Conservation (phyloP, 2,797 vertebrate species). For the Triplophysa bombifrons region DNA sequence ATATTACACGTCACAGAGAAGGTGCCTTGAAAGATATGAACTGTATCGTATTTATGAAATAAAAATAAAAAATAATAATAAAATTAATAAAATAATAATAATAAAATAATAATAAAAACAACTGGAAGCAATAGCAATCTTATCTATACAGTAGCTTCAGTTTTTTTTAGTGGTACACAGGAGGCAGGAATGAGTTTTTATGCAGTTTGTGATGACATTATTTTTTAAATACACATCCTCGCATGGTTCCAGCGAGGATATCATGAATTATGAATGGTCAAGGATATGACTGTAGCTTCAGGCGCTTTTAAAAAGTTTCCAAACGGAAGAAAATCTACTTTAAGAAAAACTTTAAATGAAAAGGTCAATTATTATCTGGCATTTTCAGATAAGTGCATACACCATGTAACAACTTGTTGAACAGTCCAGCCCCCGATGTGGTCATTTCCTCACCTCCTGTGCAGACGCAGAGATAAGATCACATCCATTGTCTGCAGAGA, state of each 20-base stretch:
- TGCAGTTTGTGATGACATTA: slow-evolving; percentile 16
- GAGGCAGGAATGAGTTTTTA: slow-evolving; percentile 50
- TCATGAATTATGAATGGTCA: slow-evolving; percentile 16
- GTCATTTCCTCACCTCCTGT: slow-evolving; percentile 56
- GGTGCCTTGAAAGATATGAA: no score
- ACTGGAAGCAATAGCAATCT: not conserved
- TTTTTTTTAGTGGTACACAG: slow-evolving; percentile 58
- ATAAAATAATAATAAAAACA: no score
- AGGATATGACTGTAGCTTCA: slow-evolving; percentile 16
- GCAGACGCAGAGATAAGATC: slow-evolving; percentile 53
- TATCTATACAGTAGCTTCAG: slow-evolving; percentile 65
- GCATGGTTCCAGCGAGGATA: not conserved
- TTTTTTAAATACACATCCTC: slow-evolving; percentile 7
- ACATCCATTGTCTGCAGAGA: slow-evolving; percentile 33
- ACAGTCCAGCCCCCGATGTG: slow-evolving; percentile 43
- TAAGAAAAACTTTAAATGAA: slow-evolving; percentile 26
- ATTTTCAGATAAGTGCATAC: slow-evolving; percentile 2
- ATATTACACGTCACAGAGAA: no score
- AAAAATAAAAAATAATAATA: no score
- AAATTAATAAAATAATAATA: no score
- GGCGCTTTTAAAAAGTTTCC: not conserved
- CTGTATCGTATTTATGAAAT: no score
- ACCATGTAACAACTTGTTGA: slow-evolving; percentile 26
- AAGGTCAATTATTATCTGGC: slow-evolving; percentile 17
- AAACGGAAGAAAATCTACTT: not conserved